Evolutionary conservation across 2,888 invertebrate species (phyloP).

Genomic region (Melieria picta): DNA sequence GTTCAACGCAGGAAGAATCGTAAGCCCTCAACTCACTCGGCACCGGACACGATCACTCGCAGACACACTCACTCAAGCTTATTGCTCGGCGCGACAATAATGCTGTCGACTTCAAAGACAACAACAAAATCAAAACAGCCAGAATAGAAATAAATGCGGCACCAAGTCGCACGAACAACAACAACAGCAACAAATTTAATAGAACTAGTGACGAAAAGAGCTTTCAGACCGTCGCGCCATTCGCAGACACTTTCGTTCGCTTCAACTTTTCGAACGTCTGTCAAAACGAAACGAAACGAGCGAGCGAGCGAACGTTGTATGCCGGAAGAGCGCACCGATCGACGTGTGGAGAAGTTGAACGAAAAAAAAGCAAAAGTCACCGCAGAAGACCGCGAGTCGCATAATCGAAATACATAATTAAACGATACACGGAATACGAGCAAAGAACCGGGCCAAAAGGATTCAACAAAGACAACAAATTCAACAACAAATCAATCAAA

Average conservation of each 20-base stretch:
- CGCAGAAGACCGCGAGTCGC: too few species aligned
- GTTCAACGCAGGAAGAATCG: too few species aligned
- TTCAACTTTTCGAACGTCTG: not conserved
- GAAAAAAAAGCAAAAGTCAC: conserved; percentile 27
- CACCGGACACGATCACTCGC: too few species aligned
- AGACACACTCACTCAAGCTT: too few species aligned
- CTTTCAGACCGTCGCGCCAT: not conserved
- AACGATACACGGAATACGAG: conserved; percentile 34
- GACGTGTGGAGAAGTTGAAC: conserved; percentile 8
- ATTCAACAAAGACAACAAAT: conserved; percentile 8
- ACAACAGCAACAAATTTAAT: too few species aligned
- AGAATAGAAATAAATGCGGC: too few species aligned
- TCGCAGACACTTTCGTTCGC: not conserved
- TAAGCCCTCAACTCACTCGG: too few species aligned
- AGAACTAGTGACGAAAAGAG: too few species aligned
- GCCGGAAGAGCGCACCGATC: conserved; percentile 33
- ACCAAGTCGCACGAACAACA: too few species aligned
- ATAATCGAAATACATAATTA: conserved; percentile 15
- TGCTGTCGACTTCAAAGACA: too few species aligned
- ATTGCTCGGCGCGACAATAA: too few species aligned
- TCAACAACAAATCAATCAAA: conserved; percentile 22
- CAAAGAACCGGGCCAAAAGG: conserved; percentile 11
- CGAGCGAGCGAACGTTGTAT: conserved; percentile 56
- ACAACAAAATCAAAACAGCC: too few species aligned
- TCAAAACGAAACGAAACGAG: conserved; percentile 60